Base-by-base conservation (phyloP, 2,797 vertebrate genomes). In the Hypotaenidia okinawae region DNA sequence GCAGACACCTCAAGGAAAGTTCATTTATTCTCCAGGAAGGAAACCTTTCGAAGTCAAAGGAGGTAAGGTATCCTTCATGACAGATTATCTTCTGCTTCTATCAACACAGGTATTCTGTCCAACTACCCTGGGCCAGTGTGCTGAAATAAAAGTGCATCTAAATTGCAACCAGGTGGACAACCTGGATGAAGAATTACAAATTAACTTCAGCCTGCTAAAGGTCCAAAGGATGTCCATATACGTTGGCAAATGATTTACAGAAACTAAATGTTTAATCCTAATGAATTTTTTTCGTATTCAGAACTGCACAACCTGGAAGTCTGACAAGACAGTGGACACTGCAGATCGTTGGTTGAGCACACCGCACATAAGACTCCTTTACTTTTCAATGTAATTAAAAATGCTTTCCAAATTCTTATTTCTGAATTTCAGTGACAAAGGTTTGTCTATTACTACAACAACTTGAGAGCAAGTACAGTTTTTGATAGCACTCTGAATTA, bases 1-100 rank as follows among this genome's bases (percentile, higher is more conserved):
- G 39, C 39, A 91, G 77, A 86, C 66, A 93, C 83, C 66, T 89
- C 82, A 94, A 89, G 57, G 70, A 51, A 95, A 93, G 51, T 83
- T 84, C 39, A 74, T 92, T 94, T 93, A 70, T 81, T 84, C 84
- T 84, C 76, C 61, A 90, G 83, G 52, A 92, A 87, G 67, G 57
- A 94, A 95, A 63, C 10, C 47, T 86, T 85, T 83, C n/a, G 5
- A 93, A 90, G 72, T 58, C 19, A 5, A 89, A 80, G 75, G 55
- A 90, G 76, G 59, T 61, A 93, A 79, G 41, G 69, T 41, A 90
- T n/a, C 58, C 33, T 79, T 72, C 66, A 37, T 12, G 37, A 91
- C 28, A 47, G 62, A 62, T 74, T 24, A 39, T 59, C n/a, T 89
- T 63, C 49, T 84, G 52, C 79, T 55, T 81, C 24, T 43, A 73